Percentiles rank a stretch among this genome's conserved stretches.
These are phyloP conservation scores for Musca domestica DNA, from an alignment of 1,140 invertebrate species.

Conservation along the genomic window DNA sequence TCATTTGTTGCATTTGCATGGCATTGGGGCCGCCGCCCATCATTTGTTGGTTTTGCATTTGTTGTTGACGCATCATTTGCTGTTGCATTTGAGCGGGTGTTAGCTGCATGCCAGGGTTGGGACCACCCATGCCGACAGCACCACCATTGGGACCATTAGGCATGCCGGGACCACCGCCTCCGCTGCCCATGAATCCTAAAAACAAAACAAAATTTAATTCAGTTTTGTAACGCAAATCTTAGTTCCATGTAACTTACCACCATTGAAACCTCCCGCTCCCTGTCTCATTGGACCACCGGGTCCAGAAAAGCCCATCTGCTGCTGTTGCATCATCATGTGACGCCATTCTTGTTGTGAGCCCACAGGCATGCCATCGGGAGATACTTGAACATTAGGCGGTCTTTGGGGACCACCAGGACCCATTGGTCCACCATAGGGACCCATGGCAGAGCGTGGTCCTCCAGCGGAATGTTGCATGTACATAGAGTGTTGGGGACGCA, in stretches of 20 bases:
- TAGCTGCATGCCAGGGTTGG: conserved; percentile 58
- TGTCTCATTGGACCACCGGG: conserved; percentile 56
- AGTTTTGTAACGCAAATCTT: too few relatives aligned
- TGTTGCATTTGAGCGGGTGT: conserved; percentile 56
- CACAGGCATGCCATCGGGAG: conserved; percentile 58
- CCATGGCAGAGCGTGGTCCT: conserved; percentile 48
- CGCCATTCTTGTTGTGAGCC: conserved; percentile 70
- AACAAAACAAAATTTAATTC: conserved; percentile 10
- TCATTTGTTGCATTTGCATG: conserved; percentile 36
- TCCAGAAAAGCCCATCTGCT: conserved; percentile 60
- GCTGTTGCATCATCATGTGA: conserved; percentile 69
- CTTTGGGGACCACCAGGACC: conserved; percentile 52
- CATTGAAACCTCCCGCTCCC: conserved; percentile 65
- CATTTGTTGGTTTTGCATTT: conserved; percentile 30
- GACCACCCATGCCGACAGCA: conserved; percentile 33
- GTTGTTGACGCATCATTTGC: conserved; percentile 53
- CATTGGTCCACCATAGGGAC: conserved; percentile 55
- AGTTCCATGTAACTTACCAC: conserved; percentile 60
- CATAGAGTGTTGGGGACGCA: conserved; percentile 63
- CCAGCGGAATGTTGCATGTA: conserved; percentile 54
- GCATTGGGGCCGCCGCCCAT: conserved; percentile 38
- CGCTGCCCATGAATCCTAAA: conserved; percentile 46
- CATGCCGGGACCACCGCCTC: conserved; percentile 40
- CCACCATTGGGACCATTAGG: conserved; percentile 34
- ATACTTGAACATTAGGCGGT: conserved; percentile 58